Percentiles rank a stretch among this genome's conserved stretches.
Conservation (phyloP, 2,888 invertebrate species). For the Trissolcus brochymenae region DNA sequence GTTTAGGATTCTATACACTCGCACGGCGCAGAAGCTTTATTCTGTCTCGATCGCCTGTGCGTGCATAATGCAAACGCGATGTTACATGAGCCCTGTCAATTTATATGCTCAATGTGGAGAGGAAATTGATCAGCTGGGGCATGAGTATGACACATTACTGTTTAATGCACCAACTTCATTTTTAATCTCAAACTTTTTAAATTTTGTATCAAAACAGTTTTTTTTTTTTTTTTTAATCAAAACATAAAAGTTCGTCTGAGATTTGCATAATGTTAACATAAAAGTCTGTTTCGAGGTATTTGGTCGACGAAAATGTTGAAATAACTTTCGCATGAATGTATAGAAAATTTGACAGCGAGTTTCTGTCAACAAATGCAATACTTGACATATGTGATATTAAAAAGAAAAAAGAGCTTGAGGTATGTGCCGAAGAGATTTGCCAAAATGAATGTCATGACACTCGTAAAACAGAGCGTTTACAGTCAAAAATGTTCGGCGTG, state of each 20-base stretch:
- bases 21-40: slow-evolving; percentile 49
- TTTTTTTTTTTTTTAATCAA: no score
- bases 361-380: no score
- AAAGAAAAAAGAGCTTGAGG: no score
- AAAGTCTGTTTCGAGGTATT: no score
- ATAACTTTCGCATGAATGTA: no score
- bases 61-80: slow-evolving; percentile 50
- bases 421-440: slow-evolving; percentile 23
- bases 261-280: no score
- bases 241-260: no score
- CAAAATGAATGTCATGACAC: slow-evolving; percentile 45
- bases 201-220: no score
- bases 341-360: no score
- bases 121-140: slow-evolving; percentile 49
- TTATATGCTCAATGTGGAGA: slow-evolving; percentile 53
- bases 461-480: slow-evolving; percentile 40
- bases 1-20: slow-evolving; percentile 65
- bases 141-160: slow-evolving; percentile 48
- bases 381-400: no score
- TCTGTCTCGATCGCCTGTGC: slow-evolving; percentile 56
- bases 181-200: slow-evolving; percentile 20
- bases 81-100: slow-evolving; percentile 50
- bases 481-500: slow-evolving; percentile 39
- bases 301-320: no score
- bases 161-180: slow-evolving; percentile 25